phyloP scores from a whole-genome alignment of 2,113 vertebrate genomes.

The Hoplias malabaricus region DNA sequence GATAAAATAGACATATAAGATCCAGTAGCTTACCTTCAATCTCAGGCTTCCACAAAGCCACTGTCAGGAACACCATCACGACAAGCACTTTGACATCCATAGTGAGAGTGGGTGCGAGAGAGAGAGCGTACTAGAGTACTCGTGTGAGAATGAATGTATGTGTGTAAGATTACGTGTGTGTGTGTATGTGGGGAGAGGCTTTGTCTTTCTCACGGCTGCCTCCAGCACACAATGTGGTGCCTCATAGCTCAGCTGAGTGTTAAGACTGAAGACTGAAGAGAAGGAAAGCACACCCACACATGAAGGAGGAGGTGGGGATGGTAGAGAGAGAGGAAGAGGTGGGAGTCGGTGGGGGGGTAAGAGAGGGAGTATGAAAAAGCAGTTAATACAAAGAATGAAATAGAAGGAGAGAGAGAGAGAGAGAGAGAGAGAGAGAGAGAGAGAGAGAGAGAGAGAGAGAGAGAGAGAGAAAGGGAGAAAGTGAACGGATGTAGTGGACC shows the following conservation, averaged over 20 bases:
- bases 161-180: background rate
- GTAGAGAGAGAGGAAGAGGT: background rate
- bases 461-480: background rate
- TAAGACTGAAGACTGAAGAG: constrained; percentile 64
- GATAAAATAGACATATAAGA: too few relatives aligned
- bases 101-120: constrained; percentile 3
- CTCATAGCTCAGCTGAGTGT: constrained; percentile 59
- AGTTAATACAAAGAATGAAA: too few relatives aligned
- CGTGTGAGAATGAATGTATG: constrained; percentile 23
- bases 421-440: constrained; percentile 25
- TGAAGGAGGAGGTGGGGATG: constrained; percentile 47
- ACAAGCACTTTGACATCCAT: constrained; percentile 86
- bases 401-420: background rate
- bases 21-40: constrained; percentile 75
- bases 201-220: constrained; percentile 60
- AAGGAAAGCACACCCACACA: constrained; percentile 62
- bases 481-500: constrained; percentile 39
- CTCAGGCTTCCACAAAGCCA: constrained; percentile 66
- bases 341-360: constrained; percentile 47
- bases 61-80: constrained; percentile 76
- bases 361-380: background rate
- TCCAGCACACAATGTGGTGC: constrained; percentile 68
- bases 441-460: background rate
- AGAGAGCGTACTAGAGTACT: constrained; percentile 12
- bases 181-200: constrained; percentile 37